Evolutionary conservation across 2,797 vertebrate genomes (phyloP).

Genomic region (Enteromius thamalakanensis): DNA sequence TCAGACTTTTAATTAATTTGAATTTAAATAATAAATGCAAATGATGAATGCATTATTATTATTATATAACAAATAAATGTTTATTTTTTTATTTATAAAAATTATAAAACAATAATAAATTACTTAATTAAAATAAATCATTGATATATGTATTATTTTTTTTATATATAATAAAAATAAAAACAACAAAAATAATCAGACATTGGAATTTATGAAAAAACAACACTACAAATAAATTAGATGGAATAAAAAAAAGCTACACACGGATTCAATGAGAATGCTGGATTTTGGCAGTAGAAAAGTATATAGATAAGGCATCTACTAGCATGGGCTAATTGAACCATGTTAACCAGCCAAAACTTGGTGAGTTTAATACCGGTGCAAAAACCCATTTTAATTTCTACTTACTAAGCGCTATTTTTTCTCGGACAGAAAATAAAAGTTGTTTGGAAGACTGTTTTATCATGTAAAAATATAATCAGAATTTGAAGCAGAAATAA

Average conservation of each 20-base stretch:
- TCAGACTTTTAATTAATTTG: background rate
- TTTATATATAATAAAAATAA: background rate
- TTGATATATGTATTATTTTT: background rate
- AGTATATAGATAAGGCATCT: background rate
- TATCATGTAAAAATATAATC: conserved; percentile 1
- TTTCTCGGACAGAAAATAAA: background rate
- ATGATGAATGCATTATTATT: background rate
- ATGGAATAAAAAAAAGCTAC: background rate
- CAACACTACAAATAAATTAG: background rate
- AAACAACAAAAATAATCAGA: background rate
- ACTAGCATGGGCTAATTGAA: background rate
- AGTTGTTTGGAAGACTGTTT: background rate
- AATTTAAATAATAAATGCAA: background rate
- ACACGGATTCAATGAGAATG: background rate
- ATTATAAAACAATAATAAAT: background rate
- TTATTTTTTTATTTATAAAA: background rate
- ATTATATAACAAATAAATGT: background rate
- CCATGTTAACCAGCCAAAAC: background rate
- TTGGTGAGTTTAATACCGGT: background rate
- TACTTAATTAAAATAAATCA: background rate
- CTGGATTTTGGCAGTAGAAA: background rate
- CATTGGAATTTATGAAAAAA: background rate
- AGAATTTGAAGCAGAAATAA: background rate
- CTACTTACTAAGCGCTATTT: background rate
- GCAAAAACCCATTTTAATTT: conserved; percentile 3